Base-by-base conservation (phyloP, 2,113 vertebrate species). In the Crotalus helleri region DNA sequence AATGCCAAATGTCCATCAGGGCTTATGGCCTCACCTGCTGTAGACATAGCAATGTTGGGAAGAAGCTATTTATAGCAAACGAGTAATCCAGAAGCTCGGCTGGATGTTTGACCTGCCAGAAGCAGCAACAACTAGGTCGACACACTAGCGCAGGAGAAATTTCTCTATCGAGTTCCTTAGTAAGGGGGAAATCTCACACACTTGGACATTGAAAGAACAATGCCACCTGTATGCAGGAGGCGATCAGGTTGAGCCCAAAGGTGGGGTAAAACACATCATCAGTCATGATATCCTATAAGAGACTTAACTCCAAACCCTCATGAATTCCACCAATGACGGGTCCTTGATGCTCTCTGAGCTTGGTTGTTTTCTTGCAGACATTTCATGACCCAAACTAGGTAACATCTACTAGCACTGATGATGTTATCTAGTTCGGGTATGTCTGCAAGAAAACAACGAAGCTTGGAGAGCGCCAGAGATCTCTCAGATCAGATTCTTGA, bases 31-130 rank as follows among this genome's bases (percentile, higher is more conserved):
- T 95, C 95, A 95, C 88, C 94, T 96, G 93, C 87, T n/a, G 15
- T 91, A n/a, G 61, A 93, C 46, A 61, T 29, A 92, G 94, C 49
- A 92, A 1, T 4, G 1, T 53, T 69, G 92, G 89, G 51, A 94
- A 92, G 93, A 53, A 95, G 74, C 91, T 97, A 97, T 97, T 97
- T 97, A 94, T 96, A 91, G 94, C 95, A 94, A 93, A 69, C 95
- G 95, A 55, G 94, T 87, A 92, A 95, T 93, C 96, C 95, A 95
- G 96, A 95, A 97, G 64, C 58, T 53, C 87, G 91, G 90, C 55
- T 0, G 94, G 93, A 92, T 92, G 94, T 95, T 90, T 4, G 85
- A 89, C 57, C 74, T 23, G 88, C 93, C 33, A 57, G 53, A 93
- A 91, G 44, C 64, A 55, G 89, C 93, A 96, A 88, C 94, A 81